Evolutionary conservation across 2,888 invertebrate species (phyloP).

Genomic region (Cybosia mesomella): DNA sequence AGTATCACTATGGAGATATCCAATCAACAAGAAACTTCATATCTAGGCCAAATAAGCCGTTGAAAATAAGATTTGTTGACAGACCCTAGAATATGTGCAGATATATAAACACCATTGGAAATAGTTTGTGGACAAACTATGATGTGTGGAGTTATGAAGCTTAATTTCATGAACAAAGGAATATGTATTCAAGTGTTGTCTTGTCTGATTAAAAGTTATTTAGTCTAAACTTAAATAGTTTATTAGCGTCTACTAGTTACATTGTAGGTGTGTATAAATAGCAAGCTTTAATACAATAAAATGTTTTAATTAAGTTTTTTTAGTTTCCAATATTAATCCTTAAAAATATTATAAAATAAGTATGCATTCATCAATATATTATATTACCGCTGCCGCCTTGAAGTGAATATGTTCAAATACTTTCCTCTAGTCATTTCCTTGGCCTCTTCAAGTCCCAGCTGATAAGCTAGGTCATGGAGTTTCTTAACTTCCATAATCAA

Average conservation of each 20-base stretch:
- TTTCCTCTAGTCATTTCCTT: constrained; percentile 99
- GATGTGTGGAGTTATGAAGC: background rate
- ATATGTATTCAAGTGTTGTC: constrained; percentile 1
- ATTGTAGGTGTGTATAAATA: constrained; percentile 36
- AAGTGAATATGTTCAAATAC: constrained; percentile 94
- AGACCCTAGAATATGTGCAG: constrained; percentile 56
- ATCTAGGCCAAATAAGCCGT: constrained; percentile 87
- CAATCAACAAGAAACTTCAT: constrained; percentile 86
- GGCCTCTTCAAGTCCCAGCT: constrained; percentile 97
- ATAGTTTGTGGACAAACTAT: background rate
- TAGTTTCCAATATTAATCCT: constrained; percentile 12
- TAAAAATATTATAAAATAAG: constrained; percentile 17
- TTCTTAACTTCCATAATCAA: constrained; percentile 97
- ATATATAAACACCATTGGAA: constrained; percentile 41
- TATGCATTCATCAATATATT: background rate
- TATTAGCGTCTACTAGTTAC: constrained; percentile 41
- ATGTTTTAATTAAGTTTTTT: constrained; percentile 18
- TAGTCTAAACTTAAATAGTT: constrained; percentile 27
- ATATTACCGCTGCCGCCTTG: constrained; percentile 68
- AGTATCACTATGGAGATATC: constrained; percentile 90
- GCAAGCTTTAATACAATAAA: constrained; percentile 38
- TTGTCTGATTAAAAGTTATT: background rate
- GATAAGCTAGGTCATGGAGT: constrained; percentile 97
- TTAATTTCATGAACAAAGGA: background rate
- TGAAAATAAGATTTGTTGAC: constrained; percentile 89